Conservation (phyloP, 2,113 vertebrate species). For the Beaufortia kweichowensis region DNA sequence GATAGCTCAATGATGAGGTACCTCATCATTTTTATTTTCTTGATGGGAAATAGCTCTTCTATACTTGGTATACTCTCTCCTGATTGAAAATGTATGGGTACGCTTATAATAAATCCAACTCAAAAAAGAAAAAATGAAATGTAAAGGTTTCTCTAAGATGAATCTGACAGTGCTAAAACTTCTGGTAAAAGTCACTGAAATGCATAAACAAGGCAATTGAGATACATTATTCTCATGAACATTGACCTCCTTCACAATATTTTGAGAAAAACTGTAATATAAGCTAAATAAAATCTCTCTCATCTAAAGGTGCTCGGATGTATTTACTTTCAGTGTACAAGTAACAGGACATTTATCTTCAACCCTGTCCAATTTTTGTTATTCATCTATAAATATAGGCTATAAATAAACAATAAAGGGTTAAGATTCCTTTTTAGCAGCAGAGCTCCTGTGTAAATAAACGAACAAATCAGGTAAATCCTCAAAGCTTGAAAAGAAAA, state of each 20-base stretch:
- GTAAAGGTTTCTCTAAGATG: background rate
- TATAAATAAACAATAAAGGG: background rate
- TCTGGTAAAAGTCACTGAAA: background rate
- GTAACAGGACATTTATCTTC: background rate
- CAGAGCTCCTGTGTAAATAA: conserved; percentile 20
- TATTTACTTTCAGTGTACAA: background rate
- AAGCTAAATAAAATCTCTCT: background rate
- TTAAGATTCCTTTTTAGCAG: background rate
- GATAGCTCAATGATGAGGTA: no score
- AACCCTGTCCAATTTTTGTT: background rate
- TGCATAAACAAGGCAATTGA: background rate
- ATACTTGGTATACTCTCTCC: background rate
- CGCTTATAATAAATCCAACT: background rate
- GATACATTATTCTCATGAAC: background rate
- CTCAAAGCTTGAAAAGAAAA: conserved; percentile 33
- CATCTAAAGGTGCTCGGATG: background rate
- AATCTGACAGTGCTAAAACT: background rate
- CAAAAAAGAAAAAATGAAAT: background rate
- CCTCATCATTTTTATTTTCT: no score
- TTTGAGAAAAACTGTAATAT: background rate
- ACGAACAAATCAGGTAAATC: conserved; percentile 14
- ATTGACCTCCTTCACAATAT: background rate
- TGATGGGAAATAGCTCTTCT: background rate
- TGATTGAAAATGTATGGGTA: background rate
- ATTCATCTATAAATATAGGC: background rate